phyloP scores from a whole-genome alignment of 2,888 invertebrate genomes.

The Yponomeuta plumbellus region DNA sequence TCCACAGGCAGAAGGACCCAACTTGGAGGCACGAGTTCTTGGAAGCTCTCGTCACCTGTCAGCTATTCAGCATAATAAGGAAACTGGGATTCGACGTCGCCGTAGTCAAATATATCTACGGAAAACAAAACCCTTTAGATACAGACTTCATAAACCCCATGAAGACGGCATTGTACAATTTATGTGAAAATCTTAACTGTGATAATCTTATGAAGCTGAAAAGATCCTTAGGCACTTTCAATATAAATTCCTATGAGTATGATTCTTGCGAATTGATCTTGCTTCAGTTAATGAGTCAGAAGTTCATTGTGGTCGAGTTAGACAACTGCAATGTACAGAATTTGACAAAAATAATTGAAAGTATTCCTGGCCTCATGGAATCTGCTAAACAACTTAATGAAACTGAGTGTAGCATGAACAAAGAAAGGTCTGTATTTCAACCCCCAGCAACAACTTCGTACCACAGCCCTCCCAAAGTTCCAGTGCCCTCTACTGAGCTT shows the following conservation, averaged over 20 bases:
- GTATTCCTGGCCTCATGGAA: conserved; percentile 38
- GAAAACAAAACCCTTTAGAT: conserved; percentile 38
- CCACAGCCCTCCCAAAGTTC: not conserved
- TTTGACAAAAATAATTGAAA: conserved; percentile 48
- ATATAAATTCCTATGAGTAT: conserved; percentile 12
- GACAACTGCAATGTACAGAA: conserved; percentile 38
- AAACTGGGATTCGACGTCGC: conserved; percentile 54
- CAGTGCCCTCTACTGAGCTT: not conserved
- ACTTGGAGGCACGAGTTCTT: conserved; percentile 61
- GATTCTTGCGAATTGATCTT: conserved; percentile 10
- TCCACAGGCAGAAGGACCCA: conserved; percentile 41
- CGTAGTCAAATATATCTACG: conserved; percentile 42
- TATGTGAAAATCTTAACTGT: conserved; percentile 54
- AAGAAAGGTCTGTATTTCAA: conserved; percentile 20
- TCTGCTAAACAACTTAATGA: conserved; percentile 40
- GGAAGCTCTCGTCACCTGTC: conserved; percentile 60
- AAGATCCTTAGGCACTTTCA: conserved; percentile 44
- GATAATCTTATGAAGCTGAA: conserved; percentile 48
- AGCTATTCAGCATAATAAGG: conserved; percentile 48
- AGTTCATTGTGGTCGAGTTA: conserved; percentile 43
- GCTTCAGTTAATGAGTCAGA: conserved; percentile 40
- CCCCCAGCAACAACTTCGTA: not conserved
- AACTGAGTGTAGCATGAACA: conserved; percentile 38
- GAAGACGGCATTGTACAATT: conserved; percentile 54
- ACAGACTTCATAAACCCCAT: conserved; percentile 49